These are phyloP conservation scores for Pyrrhura leucotis DNA, from an alignment of 2,797 vertebrate genomes.

Conservation along the genomic window DNA sequence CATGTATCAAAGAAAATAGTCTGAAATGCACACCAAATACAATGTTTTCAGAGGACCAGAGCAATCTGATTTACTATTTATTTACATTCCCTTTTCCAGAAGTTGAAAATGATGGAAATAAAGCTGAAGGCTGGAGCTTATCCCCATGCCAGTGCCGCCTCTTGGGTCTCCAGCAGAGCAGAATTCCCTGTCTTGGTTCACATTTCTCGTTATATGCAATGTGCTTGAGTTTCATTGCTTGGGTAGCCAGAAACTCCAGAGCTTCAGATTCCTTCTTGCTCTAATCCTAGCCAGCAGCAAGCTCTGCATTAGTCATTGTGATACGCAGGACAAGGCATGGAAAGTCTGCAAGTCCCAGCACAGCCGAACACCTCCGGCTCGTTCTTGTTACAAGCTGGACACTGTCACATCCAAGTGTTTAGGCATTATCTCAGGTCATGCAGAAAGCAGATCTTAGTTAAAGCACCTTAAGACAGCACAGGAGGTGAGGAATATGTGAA, in stretches of 20 bases:
- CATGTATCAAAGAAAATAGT: neutral
- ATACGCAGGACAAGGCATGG: neutral
- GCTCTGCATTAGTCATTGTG: neutral
- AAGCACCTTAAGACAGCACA: neutral
- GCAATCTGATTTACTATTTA: neutral
- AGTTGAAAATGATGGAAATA: neutral
- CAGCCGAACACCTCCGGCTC: neutral
- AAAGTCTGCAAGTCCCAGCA: neutral
- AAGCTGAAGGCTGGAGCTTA: neutral
- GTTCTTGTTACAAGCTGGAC: neutral
- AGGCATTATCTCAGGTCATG: neutral
- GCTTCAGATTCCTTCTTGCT: neutral
- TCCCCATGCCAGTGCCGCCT: neutral
- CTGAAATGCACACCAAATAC: neutral
- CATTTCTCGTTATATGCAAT: neutral
- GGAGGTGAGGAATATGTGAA: neutral
- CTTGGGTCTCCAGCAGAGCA: neutral
- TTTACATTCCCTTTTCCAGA: neutral
- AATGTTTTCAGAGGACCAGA: neutral
- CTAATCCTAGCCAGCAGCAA: neutral
- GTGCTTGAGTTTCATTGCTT: neutral
- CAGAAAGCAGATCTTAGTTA: neutral
- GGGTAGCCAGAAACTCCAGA: neutral
- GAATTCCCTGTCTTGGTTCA: neutral
- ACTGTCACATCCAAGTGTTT: neutral